phyloP scores from a whole-genome alignment of 2,888 invertebrate species.

The Platycheirus albimanus region DNA sequence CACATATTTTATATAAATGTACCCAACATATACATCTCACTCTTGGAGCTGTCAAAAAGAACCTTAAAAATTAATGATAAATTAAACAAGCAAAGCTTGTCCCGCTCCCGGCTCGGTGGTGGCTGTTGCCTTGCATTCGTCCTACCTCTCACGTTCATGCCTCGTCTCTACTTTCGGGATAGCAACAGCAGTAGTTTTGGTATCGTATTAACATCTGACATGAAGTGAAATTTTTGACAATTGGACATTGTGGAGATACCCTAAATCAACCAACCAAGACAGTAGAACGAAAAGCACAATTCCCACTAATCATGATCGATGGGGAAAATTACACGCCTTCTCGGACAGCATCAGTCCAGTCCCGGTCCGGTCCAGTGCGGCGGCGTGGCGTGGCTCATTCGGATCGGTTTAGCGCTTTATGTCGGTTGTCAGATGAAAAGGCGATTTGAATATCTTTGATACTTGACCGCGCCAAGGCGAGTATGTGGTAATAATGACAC shows the following conservation, averaged over 20 bases:
- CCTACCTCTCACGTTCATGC: not conserved
- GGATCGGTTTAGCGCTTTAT: constrained; percentile 62
- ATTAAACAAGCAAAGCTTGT: constrained; percentile 64
- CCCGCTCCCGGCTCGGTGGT: too few species aligned
- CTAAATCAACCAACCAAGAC: constrained; percentile 62
- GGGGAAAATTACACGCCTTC: constrained; percentile 66
- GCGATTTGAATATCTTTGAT: constrained; percentile 64
- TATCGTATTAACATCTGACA: constrained; percentile 67
- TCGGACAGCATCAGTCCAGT: constrained; percentile 35
- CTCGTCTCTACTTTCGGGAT: constrained; percentile 5
- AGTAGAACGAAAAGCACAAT: constrained; percentile 52
- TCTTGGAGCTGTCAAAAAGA: constrained; percentile 61
- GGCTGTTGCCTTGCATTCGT: too few species aligned
- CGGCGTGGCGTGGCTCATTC: too few species aligned
- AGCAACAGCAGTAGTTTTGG: constrained; percentile 27
- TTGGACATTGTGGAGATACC: constrained; percentile 62
- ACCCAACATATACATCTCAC: constrained; percentile 52
- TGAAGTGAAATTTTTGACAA: constrained; percentile 70
- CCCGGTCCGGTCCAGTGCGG: too few species aligned
- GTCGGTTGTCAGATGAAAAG: constrained; percentile 68
- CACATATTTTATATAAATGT: not conserved
- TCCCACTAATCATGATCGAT: constrained; percentile 73
- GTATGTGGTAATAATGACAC: constrained; percentile 71
- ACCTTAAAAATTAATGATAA: constrained; percentile 71
- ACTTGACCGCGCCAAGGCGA: constrained; percentile 30